Percentiles rank a stretch among this genome's conserved stretches.
These are phyloP conservation scores for Condylura cristata DNA, from an alignment of 2,113 vertebrate genomes.

Conservation along the genomic window DNA sequence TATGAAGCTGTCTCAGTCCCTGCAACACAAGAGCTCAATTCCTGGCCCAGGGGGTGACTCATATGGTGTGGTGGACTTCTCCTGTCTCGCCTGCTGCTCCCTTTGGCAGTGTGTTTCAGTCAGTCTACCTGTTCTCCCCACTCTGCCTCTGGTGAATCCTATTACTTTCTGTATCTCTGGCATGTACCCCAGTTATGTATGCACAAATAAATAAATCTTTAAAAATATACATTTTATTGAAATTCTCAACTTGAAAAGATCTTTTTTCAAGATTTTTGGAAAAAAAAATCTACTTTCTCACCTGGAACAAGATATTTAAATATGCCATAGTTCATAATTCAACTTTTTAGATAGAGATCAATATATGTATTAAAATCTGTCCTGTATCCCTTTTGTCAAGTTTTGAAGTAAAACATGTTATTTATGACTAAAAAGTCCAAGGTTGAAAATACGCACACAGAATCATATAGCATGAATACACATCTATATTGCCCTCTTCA, in stretches of 20 bases:
- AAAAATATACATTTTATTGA: constrained; percentile 1
- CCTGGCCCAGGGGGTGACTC: too few species aligned
- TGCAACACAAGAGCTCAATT: too few species aligned
- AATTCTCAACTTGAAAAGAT: neutral
- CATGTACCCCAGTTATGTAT: too few species aligned
- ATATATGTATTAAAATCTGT: neutral
- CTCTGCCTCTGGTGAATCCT: too few species aligned
- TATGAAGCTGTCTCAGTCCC: too few species aligned
- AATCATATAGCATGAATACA: neutral
- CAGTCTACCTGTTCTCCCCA: too few species aligned
- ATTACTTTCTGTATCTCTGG: too few species aligned
- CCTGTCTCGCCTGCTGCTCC: too few species aligned
- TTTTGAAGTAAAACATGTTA: neutral
- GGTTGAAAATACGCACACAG: neutral
- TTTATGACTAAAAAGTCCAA: neutral
- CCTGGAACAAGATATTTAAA: neutral
- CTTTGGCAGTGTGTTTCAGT: too few species aligned
- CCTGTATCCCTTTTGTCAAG: neutral
- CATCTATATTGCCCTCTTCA: neutral
- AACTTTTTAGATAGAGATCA: neutral
- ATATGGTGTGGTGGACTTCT: too few species aligned
- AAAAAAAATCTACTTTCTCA: neutral
- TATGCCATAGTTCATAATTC: neutral
- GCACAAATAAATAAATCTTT: too few species aligned
- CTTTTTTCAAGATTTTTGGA: too few species aligned